A percentile compares a stretch with the other conserved stretches of the same genome.
Conservation (phyloP, 2,113 vertebrate species). For the Sebastes schlegelii region DNA sequence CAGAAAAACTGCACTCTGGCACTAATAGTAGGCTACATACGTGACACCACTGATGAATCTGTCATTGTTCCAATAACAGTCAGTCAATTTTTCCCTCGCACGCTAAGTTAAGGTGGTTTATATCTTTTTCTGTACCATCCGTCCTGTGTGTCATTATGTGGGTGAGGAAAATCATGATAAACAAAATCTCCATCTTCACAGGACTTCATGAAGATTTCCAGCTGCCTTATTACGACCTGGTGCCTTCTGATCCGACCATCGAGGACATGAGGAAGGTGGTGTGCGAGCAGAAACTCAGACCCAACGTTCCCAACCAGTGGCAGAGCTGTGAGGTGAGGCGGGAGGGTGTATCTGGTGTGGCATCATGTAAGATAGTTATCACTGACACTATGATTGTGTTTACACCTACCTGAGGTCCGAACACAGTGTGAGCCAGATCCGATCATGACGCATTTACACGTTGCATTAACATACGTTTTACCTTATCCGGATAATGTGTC, state of each 20-base stretch:
- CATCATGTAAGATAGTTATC: not conserved
- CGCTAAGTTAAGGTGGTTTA: not conserved
- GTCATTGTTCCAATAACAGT: not conserved
- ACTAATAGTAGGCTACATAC: not conserved
- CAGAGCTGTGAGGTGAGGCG: conserved; percentile 95
- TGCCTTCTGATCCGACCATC: conserved; percentile 96
- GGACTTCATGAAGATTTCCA: conserved; percentile 96
- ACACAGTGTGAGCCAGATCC: too few species aligned
- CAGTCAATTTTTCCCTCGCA: not conserved
- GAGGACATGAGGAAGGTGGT: conserved; percentile 97
- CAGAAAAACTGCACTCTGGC: not conserved
- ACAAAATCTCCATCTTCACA: conserved; percentile 56
- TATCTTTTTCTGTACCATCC: not conserved
- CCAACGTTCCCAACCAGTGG: conserved; percentile 97
- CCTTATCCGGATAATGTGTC: too few species aligned
- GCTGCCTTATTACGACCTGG: conserved; percentile 96
- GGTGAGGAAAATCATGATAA: not conserved
- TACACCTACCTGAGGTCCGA: too few species aligned
- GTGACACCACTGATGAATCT: conserved; percentile 9
- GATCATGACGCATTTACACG: too few species aligned
- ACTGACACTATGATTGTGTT: too few species aligned
- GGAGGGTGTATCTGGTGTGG: not conserved
- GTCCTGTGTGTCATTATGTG: not conserved
- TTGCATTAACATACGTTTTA: too few species aligned
- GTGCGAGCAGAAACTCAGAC: conserved; percentile 96